These are phyloP conservation scores for Nematolebias whitei DNA, from an alignment of 2,113 vertebrate species.

Conservation along the genomic window DNA sequence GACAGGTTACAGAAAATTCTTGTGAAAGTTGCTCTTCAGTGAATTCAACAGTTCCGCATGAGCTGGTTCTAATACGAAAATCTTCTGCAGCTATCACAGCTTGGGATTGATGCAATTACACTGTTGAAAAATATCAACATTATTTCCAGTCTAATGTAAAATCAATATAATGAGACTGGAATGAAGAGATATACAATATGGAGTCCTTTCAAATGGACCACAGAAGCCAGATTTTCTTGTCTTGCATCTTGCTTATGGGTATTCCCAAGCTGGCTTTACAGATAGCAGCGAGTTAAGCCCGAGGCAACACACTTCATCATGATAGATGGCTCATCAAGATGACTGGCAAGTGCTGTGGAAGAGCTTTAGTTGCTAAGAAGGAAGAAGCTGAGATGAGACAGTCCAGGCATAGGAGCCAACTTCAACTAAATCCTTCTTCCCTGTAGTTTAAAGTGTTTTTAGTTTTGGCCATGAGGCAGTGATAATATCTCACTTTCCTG, in stretches of 20 bases:
- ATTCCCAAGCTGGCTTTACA: conserved; percentile 25
- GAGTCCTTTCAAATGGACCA: not conserved
- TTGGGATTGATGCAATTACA: not conserved
- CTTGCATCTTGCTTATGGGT: conserved; percentile 9
- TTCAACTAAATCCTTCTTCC: conserved; percentile 21
- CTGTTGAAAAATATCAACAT: conserved; percentile 14
- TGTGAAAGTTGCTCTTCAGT: not conserved
- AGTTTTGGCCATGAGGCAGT: conserved; percentile 21
- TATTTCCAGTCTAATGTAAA: conserved; percentile 1
- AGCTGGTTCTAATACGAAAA: not conserved
- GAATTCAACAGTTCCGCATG: not conserved
- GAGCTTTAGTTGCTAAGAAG: conserved; percentile 13
- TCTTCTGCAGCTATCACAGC: not conserved
- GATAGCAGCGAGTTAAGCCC: conserved; percentile 12
- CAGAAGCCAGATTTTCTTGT: not conserved
- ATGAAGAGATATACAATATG: not conserved
- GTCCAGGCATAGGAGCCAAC: conserved; percentile 2
- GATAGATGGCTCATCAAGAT: conserved; percentile 25
- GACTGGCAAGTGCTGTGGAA: conserved; percentile 40
- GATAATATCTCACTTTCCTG: conserved; percentile 39
- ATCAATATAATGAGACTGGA: conserved; percentile 1
- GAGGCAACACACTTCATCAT: conserved; percentile 18
- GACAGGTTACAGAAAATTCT: not conserved
- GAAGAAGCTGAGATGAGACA: conserved; percentile 17
- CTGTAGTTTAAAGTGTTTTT: conserved; percentile 24